Evolutionary conservation across 2,888 invertebrate genomes (phyloP).

Genomic region (Syrista parreyssii): DNA sequence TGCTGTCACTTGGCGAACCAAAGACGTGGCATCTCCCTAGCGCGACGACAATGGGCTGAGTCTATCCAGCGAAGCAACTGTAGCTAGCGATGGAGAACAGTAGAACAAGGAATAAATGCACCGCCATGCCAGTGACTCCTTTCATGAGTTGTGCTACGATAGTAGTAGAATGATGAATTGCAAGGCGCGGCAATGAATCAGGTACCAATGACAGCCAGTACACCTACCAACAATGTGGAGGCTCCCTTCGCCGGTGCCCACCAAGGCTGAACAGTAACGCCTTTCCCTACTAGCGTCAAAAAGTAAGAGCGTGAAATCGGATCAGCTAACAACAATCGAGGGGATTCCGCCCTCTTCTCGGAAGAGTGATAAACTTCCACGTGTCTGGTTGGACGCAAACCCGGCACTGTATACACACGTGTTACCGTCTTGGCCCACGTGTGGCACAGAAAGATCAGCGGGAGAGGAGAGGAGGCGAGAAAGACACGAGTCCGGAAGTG

Average conservation of each 20-base stretch:
- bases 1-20: not conserved
- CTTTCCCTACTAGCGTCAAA: conserved; percentile 32
- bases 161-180: conserved; percentile 53
- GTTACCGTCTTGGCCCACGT: not conserved
- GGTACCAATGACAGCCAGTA: conserved; percentile 52
- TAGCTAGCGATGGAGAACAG: not conserved
- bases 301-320: conserved; percentile 7
- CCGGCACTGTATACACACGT: not conserved
- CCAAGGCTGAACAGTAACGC: conserved; percentile 51
- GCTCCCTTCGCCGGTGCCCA: conserved; percentile 47
- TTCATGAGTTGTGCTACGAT: conserved; percentile 31
- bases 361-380: not conserved
- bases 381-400: not conserved
- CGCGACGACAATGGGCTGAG: not conserved
- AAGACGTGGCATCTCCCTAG: not conserved
- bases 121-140: not conserved
- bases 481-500: not conserved
- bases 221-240: conserved; percentile 54
- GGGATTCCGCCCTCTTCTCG: not conserved
- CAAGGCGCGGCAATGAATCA: conserved; percentile 56
- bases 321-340: not conserved
- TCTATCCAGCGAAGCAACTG: not conserved
- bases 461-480: not conserved
- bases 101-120: not conserved
- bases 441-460: not conserved